phyloP scores from a whole-genome alignment of 2,888 invertebrate species.

The Endotricha flammealis region DNA sequence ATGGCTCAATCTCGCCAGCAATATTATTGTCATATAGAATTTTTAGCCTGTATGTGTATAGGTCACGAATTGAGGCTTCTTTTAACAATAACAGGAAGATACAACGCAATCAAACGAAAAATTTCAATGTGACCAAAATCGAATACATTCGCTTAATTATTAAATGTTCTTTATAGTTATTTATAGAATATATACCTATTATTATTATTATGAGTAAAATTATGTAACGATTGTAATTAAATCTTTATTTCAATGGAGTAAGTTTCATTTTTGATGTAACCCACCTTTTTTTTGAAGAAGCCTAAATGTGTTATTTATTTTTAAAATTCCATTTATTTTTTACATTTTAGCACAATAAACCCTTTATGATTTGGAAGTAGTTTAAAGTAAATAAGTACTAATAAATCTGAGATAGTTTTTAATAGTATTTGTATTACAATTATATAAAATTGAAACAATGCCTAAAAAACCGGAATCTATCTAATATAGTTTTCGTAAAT shows the following conservation, averaged over 20 bases:
- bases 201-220: slow-evolving; percentile 71
- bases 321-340: too few species aligned
- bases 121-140: slow-evolving; percentile 71
- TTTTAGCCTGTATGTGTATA: slow-evolving; percentile 14
- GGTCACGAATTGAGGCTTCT: slow-evolving; percentile 31
- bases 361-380: too few species aligned
- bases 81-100: slow-evolving; percentile 14
- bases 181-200: slow-evolving; percentile 75
- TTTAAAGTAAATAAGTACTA: too few species aligned
- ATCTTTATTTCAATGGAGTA: slow-evolving; percentile 69
- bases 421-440: too few species aligned
- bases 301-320: too few species aligned
- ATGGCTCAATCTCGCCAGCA: slow-evolving; percentile 9
- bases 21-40: slow-evolving; percentile 15
- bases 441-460: too few species aligned
- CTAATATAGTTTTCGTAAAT: too few species aligned
- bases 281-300: not conserved
- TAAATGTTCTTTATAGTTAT: slow-evolving; percentile 76
- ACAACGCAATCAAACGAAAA: slow-evolving; percentile 27
- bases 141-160: slow-evolving; percentile 76
- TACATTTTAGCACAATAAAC: too few species aligned
- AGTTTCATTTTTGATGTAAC: slow-evolving; percentile 42
- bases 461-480: too few species aligned
- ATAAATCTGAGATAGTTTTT: too few species aligned
- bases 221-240: slow-evolving; percentile 78